These are phyloP conservation scores for Heliothis subflexa DNA, from an alignment of 1,140 invertebrate genomes.

Conservation along the genomic window DNA sequence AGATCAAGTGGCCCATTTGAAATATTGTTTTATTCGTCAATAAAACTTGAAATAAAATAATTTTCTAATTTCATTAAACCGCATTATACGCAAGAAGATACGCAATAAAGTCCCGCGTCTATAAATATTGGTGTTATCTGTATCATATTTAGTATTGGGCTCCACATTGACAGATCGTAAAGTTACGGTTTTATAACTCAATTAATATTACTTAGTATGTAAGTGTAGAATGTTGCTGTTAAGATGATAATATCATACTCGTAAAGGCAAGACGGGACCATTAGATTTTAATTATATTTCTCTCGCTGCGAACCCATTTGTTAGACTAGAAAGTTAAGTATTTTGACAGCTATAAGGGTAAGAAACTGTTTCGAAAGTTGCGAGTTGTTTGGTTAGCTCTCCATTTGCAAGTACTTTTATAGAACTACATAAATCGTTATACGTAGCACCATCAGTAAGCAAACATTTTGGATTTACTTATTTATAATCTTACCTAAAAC, in stretches of 20 bases:
- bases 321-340: constrained; percentile 38
- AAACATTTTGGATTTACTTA: no score
- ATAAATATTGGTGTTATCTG: constrained; percentile 43
- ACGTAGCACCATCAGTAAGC: no score
- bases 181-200: constrained; percentile 32
- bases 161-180: constrained; percentile 42
- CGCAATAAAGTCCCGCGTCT: constrained; percentile 1
- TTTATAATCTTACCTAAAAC: no score
- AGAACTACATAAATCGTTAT: no score
- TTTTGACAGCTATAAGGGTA: constrained; percentile 25
- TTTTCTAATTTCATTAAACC: constrained; percentile 44
- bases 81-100: constrained; percentile 20
- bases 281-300: constrained; percentile 38
- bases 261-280: constrained; percentile 28
- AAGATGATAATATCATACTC: constrained; percentile 35
- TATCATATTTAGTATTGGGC: constrained; percentile 38
- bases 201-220: constrained; percentile 45
- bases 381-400: background rate
- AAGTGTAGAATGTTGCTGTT: constrained; percentile 30
- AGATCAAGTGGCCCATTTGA: constrained; percentile 5
- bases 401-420: background rate
- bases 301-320: constrained; percentile 11
- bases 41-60: constrained; percentile 34
- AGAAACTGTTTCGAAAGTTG: constrained; percentile 20
- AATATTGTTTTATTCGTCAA: constrained; percentile 38